Base-by-base conservation (phyloP, 1,140 invertebrate genomes). In the Dendroctonus valens region DNA sequence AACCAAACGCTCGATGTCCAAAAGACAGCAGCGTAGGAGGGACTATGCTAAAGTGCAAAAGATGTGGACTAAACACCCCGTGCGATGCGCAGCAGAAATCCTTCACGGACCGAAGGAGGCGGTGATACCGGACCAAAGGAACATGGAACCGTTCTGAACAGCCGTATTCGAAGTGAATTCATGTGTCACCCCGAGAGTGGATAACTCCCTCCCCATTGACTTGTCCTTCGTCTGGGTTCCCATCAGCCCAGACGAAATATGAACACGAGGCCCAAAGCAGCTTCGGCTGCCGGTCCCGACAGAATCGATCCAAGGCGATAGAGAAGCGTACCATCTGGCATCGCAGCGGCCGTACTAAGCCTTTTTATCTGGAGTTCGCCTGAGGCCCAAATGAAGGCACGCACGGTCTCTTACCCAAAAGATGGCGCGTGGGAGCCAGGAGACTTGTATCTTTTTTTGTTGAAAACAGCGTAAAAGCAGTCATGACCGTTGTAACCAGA, bases 111-210 rank as follows among this genome's bases (percentile, higher is more conserved):
- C 40, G 2, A 46, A 2, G 7, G n/a, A 9, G 6, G 7, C 40
- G 6, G 26, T 59, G 41, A 9, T 44, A 3, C 57, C 57, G 12
- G 7, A 8, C 1, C 7, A 37, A 7, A 11, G 26, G 2, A 1
- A 42, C 40, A 59, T 59, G 57, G 42, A 42, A 46, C 9, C 8
- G 7, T 59, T 12, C 41, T 59, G 57, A 39, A 0, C 1, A 44
- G 7, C 12, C 40, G 12, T 12, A 8, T n/a, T 59, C 8, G 26
- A 11, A 12, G 7, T 2, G 3, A 11, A 42, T 2, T 8, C 6
- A 1, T 0, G 2, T 4, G 0, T 15, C 1, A 26, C 57, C 9
- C 57, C 57, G 7, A 2, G n/a, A 7, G 40, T 44, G 9, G 40
- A 42, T 5, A 15, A 46, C 0, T 7, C 11, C 2, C 11, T 44